Evolutionary conservation across 2,797 vertebrate genomes (phyloP).

Genomic region (Erpetoichthys calabaricus): DNA sequence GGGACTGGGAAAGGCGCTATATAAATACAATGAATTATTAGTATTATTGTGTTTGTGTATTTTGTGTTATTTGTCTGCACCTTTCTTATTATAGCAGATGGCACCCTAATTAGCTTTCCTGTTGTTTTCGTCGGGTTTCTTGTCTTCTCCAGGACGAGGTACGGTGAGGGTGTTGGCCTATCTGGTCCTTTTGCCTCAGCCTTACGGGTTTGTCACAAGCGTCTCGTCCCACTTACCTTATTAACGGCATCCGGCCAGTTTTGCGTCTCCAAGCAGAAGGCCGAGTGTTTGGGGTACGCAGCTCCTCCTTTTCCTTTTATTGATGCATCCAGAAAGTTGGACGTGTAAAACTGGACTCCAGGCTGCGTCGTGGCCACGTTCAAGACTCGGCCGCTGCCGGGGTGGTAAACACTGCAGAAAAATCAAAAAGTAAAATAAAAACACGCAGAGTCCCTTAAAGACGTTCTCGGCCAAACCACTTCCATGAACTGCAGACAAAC

Average conservation of each 20-base stretch:
- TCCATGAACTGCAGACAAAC: too few relatives aligned
- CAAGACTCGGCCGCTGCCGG: conserved; percentile 60
- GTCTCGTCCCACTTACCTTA: conserved; percentile 48
- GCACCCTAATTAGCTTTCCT: too few relatives aligned
- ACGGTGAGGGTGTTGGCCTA: too few relatives aligned
- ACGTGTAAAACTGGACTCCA: conserved; percentile 87
- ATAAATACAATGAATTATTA: too few relatives aligned
- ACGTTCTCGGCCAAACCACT: not conserved
- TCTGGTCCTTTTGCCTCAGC: too few relatives aligned
- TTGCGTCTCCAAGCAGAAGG: conserved; percentile 89
- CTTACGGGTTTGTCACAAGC: too few relatives aligned
- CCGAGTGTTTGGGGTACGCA: conserved; percentile 66
- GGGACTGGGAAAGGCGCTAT: too few relatives aligned
- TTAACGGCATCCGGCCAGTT: conserved; percentile 86
- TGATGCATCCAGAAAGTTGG: conserved; percentile 79
- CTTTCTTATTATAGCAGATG: too few relatives aligned
- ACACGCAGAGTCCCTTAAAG: rapidly evolving
- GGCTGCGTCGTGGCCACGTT: conserved; percentile 77
- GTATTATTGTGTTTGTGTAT: too few relatives aligned
- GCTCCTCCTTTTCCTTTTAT: conserved; percentile 59
- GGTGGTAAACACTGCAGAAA: conserved; percentile 56
- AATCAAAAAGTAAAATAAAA: not conserved
- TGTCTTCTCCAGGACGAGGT: too few relatives aligned
- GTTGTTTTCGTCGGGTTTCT: too few relatives aligned
- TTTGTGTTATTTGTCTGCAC: too few relatives aligned